Percentiles rank a stretch among this genome's conserved stretches.
phyloP scores from a whole-genome alignment of 1,140 invertebrate genomes.

The Brachionus manjavacas region DNA sequence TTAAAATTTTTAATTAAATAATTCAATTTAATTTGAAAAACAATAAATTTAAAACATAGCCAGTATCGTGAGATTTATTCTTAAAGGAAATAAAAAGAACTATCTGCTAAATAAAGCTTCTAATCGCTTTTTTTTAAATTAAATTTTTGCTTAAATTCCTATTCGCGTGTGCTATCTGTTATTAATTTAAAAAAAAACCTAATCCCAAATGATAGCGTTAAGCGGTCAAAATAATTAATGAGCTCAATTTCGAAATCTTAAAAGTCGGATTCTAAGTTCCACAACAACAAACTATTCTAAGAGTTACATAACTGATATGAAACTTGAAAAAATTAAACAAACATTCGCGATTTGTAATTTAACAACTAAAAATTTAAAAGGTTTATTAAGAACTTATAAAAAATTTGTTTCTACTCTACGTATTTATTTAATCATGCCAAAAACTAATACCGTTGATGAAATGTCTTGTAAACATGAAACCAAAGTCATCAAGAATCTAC shows the following conservation, averaged over 20 bases:
- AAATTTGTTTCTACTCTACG: neutral
- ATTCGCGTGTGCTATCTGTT: neutral
- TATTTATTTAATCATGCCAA: neutral
- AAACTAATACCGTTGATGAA: neutral
- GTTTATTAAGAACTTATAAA: neutral
- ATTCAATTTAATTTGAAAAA: too few species aligned
- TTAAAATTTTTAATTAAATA: too few species aligned
- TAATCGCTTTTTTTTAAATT: neutral
- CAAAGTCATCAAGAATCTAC: neutral
- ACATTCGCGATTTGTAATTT: neutral
- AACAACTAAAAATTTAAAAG: neutral
- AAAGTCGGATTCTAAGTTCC: neutral
- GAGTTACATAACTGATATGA: neutral
- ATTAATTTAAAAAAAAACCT: neutral
- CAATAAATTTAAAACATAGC: too few species aligned
- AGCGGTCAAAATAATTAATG: neutral
- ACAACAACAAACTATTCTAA: neutral
- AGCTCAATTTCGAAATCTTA: neutral
- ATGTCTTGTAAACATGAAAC: conserved; percentile 9
- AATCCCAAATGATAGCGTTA: neutral
- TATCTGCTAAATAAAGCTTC: neutral
- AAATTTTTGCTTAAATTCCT: neutral
- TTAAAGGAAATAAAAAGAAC: neutral
- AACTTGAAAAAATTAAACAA: neutral
- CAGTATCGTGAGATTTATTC: neutral